Evolutionary conservation across 64 coral and sea anemone genomes (phyloP).

Genomic region (Montipora cactus): DNA sequence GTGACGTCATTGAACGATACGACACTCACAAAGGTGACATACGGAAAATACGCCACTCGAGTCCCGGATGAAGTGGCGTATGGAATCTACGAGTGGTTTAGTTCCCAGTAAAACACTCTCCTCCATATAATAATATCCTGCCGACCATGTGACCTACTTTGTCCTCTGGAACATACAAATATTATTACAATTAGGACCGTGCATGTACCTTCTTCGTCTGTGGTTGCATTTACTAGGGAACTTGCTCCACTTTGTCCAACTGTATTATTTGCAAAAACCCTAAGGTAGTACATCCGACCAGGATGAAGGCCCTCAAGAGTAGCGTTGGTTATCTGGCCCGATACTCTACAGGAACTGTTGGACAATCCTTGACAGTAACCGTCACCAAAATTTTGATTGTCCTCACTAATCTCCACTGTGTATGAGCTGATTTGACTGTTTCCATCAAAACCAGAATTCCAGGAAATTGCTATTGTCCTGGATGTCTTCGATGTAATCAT

Average conservation of each 20-base stretch:
- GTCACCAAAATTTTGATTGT: background rate
- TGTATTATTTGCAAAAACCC: background rate
- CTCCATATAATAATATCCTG: too few species aligned
- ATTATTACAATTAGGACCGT: too few species aligned
- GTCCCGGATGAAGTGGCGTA: too few species aligned
- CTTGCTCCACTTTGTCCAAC: background rate
- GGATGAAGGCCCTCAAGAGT: background rate
- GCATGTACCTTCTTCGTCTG: constrained; percentile 22
- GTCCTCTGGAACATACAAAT: too few species aligned
- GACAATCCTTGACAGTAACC: background rate
- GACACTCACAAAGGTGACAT: too few species aligned
- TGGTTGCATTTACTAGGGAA: background rate
- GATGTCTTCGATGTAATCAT: background rate
- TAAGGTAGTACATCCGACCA: background rate
- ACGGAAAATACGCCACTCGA: too few species aligned
- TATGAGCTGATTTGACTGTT: background rate
- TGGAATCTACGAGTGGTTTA: too few species aligned
- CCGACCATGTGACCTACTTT: too few species aligned
- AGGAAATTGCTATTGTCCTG: background rate
- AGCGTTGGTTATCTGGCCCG: background rate
- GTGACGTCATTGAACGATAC: too few species aligned
- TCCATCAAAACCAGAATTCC: constrained; percentile 15
- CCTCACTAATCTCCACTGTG: background rate
- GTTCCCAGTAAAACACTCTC: too few species aligned
- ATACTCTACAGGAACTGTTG: background rate